Conservation (phyloP, 2,888 invertebrate species). For the Rapana venosa region DNA sequence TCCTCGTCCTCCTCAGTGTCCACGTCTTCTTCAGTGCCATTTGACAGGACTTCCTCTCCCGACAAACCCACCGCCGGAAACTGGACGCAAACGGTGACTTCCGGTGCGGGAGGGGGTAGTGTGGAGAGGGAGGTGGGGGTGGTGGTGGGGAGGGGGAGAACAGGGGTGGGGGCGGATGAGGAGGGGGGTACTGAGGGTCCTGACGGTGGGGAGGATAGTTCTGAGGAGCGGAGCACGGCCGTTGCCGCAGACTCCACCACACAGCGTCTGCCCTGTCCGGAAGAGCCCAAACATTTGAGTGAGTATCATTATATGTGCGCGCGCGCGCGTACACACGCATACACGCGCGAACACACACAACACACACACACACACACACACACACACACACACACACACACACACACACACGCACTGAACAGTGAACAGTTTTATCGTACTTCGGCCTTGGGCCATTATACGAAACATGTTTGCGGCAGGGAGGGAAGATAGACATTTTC, state of each 20-base stretch:
- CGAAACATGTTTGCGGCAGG: too few relatives aligned
- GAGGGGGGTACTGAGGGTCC: neutral
- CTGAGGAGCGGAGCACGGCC: neutral
- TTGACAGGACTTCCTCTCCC: neutral
- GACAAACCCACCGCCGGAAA: neutral
- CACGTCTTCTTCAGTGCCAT: neutral
- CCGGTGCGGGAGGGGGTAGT: neutral
- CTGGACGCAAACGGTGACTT: neutral
- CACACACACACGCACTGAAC: neutral
- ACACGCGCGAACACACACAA: neutral
- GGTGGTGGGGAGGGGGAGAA: neutral
- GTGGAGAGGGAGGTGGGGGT: neutral
- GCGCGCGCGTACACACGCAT: neutral
- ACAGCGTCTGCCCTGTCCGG: neutral
- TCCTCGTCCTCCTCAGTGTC: neutral
- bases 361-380: neutral
- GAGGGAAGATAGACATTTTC: too few relatives aligned
- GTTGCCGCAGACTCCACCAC: neutral
- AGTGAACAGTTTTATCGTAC: too few relatives aligned
- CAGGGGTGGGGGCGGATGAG: neutral
- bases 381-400: constrained; percentile 1
- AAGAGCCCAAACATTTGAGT: neutral
- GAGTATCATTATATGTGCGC: neutral
- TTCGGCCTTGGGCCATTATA: too few relatives aligned
- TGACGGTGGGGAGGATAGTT: neutral